These are phyloP conservation scores for Dascillus cervinus DNA, from an alignment of 2,888 invertebrate species.

Conservation along the genomic window DNA sequence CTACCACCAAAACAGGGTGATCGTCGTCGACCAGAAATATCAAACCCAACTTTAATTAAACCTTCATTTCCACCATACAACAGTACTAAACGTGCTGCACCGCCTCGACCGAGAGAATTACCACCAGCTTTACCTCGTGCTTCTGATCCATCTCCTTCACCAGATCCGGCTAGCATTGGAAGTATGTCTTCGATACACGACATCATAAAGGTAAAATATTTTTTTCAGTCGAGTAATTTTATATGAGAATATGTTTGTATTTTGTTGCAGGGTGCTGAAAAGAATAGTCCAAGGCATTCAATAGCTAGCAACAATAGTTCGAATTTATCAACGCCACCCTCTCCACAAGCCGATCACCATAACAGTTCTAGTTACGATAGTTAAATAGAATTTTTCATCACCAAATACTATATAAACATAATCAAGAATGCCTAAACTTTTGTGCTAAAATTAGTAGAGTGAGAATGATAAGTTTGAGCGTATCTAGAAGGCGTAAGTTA, in stretches of 20 bases:
- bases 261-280: slow-evolving; percentile 34
- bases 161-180: slow-evolving; percentile 61
- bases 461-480: no score
- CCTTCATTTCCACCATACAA: slow-evolving; percentile 45
- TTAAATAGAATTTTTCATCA: slow-evolving; percentile 37
- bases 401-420: no score
- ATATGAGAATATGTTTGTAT: slow-evolving; percentile 1
- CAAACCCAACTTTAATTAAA: slow-evolving; percentile 39
- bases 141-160: slow-evolving; percentile 38
- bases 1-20: slow-evolving; percentile 46
- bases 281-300: slow-evolving; percentile 58
- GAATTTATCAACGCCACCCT: slow-evolving; percentile 64
- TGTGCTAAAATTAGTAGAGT: no score
- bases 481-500: no score
- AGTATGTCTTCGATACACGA: slow-evolving; percentile 73
- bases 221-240: neutral
- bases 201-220: slow-evolving; percentile 51
- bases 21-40: slow-evolving; percentile 38
- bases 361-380: slow-evolving; percentile 61
- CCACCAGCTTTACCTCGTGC: slow-evolving; percentile 52
- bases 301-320: slow-evolving; percentile 69
- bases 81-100: slow-evolving; percentile 47
- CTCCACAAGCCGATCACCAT: slow-evolving; percentile 57
- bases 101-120: slow-evolving; percentile 50
- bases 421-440: no score